These are phyloP conservation scores for Sphecodes monilicornis DNA, from an alignment of 2,888 invertebrate genomes.

Conservation along the genomic window DNA sequence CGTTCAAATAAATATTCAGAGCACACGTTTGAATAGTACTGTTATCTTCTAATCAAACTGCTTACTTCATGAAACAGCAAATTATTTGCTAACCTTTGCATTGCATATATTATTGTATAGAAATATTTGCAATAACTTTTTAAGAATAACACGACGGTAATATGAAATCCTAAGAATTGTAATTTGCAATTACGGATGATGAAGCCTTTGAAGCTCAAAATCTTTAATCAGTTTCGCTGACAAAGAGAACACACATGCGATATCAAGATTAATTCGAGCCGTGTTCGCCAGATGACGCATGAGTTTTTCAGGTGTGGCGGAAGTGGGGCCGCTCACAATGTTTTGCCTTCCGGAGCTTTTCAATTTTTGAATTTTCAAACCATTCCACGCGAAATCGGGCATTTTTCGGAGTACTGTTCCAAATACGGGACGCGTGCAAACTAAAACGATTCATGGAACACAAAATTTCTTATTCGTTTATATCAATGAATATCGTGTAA, in stretches of 20 bases:
- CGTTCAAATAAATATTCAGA: not conserved
- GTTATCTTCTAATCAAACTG: not conserved
- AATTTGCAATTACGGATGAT: not conserved
- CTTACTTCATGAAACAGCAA: not conserved
- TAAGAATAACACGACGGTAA: not conserved
- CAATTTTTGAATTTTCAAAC: not conserved
- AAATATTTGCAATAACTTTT: not conserved
- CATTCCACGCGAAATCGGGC: not conserved
- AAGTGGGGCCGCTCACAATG: not conserved
- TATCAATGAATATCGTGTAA: too few species aligned
- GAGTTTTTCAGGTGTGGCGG: slow-evolving; percentile 61
- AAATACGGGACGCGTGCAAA: not conserved
- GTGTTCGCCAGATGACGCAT: slow-evolving; percentile 43
- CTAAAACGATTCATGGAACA: not conserved
- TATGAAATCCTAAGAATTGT: not conserved
- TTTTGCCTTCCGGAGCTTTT: not conserved
- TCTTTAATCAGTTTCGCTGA: not conserved
- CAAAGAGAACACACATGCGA: not conserved
- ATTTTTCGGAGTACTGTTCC: not conserved
- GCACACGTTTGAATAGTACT: not conserved
- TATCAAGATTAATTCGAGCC: slow-evolving; percentile 36
- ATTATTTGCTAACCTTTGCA: not conserved
- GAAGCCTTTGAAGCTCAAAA: not conserved
- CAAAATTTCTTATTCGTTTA: not conserved
- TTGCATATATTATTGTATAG: not conserved